phyloP scores from a whole-genome alignment of 2,797 vertebrate genomes.

The Anguilla marmorata region DNA sequence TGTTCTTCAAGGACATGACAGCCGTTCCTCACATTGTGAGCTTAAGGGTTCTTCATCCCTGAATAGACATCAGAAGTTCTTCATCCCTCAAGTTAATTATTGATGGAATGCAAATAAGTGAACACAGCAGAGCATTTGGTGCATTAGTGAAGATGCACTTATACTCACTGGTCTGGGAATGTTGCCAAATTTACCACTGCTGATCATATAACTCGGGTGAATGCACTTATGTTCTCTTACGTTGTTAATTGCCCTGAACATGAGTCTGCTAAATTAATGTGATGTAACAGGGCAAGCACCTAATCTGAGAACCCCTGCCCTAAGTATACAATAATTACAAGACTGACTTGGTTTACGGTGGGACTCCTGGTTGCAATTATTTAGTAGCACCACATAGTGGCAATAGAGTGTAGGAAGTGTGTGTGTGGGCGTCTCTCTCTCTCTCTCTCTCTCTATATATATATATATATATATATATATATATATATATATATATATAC shows the following conservation, averaged over 20 bases:
- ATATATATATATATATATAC: background rate
- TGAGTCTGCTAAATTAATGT: background rate
- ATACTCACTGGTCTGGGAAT: background rate
- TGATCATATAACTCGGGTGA: background rate
- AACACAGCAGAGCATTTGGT: background rate
- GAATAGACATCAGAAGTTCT: background rate
- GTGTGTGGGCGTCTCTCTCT: too few species aligned
- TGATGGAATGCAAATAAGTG: background rate
- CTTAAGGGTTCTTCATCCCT: background rate
- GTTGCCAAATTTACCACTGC: background rate
- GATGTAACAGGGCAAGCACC: background rate
- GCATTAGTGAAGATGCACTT: background rate
- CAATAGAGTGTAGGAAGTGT: slow-evolving; percentile 14
- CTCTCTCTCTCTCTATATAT: too few species aligned
- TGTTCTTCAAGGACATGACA: background rate
- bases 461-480: too few species aligned
- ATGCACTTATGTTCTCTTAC: background rate
- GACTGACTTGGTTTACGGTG: background rate
- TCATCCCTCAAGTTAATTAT: background rate
- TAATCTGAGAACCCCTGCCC: background rate
- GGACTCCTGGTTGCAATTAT: slow-evolving; percentile 11
- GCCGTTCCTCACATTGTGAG: background rate
- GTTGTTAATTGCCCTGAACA: background rate
- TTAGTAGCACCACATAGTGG: slow-evolving; percentile 13
- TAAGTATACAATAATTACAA: background rate